Conservation (phyloP, 2,888 invertebrate species). For the Yponomeuta sedellus region DNA sequence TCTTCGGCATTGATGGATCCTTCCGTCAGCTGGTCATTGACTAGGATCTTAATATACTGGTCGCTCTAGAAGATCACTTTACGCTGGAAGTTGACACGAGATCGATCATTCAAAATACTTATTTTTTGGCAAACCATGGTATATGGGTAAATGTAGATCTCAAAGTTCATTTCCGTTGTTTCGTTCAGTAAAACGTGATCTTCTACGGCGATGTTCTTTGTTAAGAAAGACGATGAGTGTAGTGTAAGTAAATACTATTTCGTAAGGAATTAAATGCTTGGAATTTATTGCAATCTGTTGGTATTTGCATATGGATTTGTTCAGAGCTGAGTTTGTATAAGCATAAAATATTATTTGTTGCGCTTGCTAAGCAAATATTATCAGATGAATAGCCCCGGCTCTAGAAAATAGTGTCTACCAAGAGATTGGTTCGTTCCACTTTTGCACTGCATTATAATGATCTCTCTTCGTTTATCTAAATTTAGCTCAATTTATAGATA, state of each 20-base stretch:
- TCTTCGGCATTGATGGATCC: slow-evolving; percentile 93
- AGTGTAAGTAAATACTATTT: neutral
- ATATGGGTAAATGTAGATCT: too few relatives aligned
- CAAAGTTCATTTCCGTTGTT: too few relatives aligned
- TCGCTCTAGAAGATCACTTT: neutral
- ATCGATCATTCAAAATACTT: too few relatives aligned
- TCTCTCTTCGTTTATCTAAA: neutral
- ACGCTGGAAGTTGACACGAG: too few relatives aligned
- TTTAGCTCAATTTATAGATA: slow-evolving; percentile 11
- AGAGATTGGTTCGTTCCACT: neutral
- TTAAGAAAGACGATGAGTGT: neutral
- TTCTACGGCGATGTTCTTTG: neutral
- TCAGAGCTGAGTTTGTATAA: neutral
- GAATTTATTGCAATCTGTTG: neutral
- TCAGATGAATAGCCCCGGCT: neutral
- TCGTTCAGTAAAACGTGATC: neutral
- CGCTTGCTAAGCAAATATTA: neutral
- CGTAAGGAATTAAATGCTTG: neutral
- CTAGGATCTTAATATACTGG: slow-evolving; percentile 38
- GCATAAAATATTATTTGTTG: neutral
- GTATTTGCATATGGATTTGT: neutral
- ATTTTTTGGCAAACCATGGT: too few relatives aligned
- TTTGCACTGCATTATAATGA: slow-evolving; percentile 5
- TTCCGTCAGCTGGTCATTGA: slow-evolving; percentile 91
- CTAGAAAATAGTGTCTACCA: neutral